A percentile compares a stretch with the other conserved stretches of the same genome.
phyloP scores from a whole-genome alignment of 2,113 vertebrate genomes.

The Pygoscelis adeliae region DNA sequence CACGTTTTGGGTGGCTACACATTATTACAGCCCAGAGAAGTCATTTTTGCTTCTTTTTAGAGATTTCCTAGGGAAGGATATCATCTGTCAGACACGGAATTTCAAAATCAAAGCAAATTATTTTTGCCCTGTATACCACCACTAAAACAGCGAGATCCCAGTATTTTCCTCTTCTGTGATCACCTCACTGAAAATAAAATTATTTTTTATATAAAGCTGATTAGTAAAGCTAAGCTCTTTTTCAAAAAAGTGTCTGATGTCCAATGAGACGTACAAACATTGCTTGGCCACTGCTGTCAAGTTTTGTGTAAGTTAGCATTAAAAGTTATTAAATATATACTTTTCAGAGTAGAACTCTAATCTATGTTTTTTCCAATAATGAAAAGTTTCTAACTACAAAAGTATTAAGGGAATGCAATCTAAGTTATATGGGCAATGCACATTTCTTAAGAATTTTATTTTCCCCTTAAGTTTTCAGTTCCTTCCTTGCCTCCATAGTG shows the following conservation, averaged over 20 bases:
- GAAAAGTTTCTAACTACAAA: not conserved
- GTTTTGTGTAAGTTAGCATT: not conserved
- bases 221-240: not conserved
- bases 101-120: not conserved
- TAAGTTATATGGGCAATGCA: not conserved
- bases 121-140: not conserved
- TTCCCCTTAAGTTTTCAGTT: not conserved
- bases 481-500: not conserved
- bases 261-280: not conserved
- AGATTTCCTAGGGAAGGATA: not conserved
- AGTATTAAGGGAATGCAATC: not conserved
- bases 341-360: not conserved
- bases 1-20: not conserved
- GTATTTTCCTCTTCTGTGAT: not conserved
- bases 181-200: not conserved
- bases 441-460: not conserved
- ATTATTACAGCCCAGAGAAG: not conserved
- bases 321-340: not conserved
- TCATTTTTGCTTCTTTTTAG: not conserved
- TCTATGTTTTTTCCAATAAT: not conserved
- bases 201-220: not conserved
- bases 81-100: not conserved
- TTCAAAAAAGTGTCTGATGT: not conserved
- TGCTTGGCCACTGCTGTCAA: not conserved
- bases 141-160: not conserved